A percentile compares a stretch with the other conserved stretches of the same genome.
Evolutionary conservation across 2,113 vertebrate species (phyloP).

Genomic region (Rhagologus leucostigma): DNA sequence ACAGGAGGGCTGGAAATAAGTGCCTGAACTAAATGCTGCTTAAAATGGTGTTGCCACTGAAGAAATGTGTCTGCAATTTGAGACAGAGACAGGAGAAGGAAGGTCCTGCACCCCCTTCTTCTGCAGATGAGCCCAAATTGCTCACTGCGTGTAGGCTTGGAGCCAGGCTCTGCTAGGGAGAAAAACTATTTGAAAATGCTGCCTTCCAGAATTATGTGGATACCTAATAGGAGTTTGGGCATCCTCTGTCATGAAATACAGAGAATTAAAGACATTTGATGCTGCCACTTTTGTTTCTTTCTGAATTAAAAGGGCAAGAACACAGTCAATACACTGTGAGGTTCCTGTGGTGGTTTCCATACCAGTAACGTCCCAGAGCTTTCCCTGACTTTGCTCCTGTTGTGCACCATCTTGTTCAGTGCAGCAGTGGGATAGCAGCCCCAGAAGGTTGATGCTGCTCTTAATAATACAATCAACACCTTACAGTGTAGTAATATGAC

Average conservation of each 20-base stretch:
- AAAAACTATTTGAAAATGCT: neutral
- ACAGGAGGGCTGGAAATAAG: neutral
- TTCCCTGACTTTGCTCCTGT: neutral
- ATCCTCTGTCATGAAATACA: neutral
- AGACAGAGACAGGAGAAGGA: neutral
- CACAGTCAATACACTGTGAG: neutral
- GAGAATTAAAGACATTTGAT: neutral
- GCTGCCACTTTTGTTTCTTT: neutral
- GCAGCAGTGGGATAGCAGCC: neutral
- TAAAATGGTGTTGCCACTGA: neutral
- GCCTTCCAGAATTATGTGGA: neutral
- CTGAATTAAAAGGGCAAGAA: neutral
- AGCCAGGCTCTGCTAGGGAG: neutral
- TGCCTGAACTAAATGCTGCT: neutral
- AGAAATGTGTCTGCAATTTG: neutral
- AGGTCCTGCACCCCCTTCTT: neutral
- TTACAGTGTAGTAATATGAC: neutral
- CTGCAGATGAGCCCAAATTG: neutral
- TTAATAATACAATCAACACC: neutral
- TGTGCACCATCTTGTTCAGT: neutral
- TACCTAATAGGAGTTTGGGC: neutral
- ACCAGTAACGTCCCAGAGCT: neutral
- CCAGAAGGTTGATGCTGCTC: neutral
- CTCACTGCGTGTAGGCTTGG: neutral
- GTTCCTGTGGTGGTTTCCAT: neutral